phyloP scores from a whole-genome alignment of 2,888 invertebrate genomes.

The Phortica okadai region DNA sequence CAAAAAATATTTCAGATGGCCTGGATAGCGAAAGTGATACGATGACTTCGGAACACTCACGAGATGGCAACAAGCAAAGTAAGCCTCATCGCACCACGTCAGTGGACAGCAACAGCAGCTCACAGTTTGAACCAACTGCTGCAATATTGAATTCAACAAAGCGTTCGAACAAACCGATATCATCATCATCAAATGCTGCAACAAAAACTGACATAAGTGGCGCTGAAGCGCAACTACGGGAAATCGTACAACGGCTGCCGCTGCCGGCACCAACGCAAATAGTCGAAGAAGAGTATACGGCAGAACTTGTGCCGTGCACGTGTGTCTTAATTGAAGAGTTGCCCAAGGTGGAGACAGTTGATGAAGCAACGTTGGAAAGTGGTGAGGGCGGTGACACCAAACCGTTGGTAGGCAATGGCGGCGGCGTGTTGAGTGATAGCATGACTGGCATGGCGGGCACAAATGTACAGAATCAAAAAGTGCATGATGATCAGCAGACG shows the following conservation, averaged over 20 bases:
- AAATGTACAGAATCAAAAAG: neutral
- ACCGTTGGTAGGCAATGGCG: too few relatives aligned
- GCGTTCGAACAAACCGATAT: neutral
- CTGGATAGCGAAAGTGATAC: constrained; percentile 67
- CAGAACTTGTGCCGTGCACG: constrained; percentile 64
- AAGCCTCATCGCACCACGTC: constrained; percentile 50
- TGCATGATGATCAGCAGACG: neutral
- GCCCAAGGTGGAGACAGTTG: constrained; percentile 19
- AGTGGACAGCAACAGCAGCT: constrained; percentile 63
- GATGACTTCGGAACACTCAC: constrained; percentile 69
- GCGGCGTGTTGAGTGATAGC: constrained; percentile 3
- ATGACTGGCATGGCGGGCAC: neutral
- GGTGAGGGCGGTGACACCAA: neutral
- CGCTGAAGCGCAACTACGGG: constrained; percentile 47
- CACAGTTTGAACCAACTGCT: constrained; percentile 19
- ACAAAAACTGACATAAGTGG: constrained; percentile 41
- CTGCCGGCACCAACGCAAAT: constrained; percentile 25
- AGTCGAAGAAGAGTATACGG: constrained; percentile 50
- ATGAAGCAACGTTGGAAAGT: constrained; percentile 10
- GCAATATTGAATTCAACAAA: neutral
- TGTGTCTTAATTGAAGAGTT: constrained; percentile 59
- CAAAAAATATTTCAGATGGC: constrained; percentile 49
- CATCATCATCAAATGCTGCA: neutral
- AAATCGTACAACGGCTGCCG: constrained; percentile 45
- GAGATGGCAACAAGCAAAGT: constrained; percentile 57